A percentile compares a stretch with the other conserved stretches of the same genome.
Evolutionary conservation across 1,140 invertebrate genomes (phyloP).

Genomic region (Saccostrea glomerata): DNA sequence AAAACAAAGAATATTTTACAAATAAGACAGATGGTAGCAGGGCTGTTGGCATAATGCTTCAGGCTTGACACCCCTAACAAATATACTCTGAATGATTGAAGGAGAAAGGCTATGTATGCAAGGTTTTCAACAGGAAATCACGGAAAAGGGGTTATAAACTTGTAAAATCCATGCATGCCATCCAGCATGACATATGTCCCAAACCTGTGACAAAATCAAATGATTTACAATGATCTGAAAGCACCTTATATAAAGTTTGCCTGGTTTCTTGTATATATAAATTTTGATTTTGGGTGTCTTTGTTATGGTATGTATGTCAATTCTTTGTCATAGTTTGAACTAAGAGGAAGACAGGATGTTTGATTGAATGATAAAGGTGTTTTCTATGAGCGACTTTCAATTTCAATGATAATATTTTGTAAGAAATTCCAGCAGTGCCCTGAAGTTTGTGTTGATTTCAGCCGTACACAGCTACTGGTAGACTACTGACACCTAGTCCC

Average conservation of each 20-base stretch:
- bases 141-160: neutral
- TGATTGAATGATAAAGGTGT: slow-evolving; percentile 27
- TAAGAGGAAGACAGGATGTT: slow-evolving; percentile 26
- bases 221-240: slow-evolving; percentile 7
- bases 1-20: neutral
- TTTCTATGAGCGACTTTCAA: slow-evolving; percentile 9
- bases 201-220: neutral
- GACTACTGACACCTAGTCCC: neutral
- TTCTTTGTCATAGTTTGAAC: slow-evolving; percentile 34
- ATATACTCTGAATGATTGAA: neutral
- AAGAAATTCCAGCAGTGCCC: slow-evolving; percentile 13
- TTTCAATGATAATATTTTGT: slow-evolving; percentile 14
- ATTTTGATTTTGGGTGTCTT: neutral
- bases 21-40: neutral
- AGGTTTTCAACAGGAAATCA: neutral
- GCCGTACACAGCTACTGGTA: neutral
- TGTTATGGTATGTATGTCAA: slow-evolving; percentile 31
- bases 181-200: neutral
- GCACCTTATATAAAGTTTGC: neutral
- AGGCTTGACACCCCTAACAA: slow-evolving; percentile 3
- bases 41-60: neutral
- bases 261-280: neutral
- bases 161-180: neutral
- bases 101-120: neutral
- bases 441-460: slow-evolving; percentile 17